Evolutionary conservation across 2,113 vertebrate genomes (phyloP).

Genomic region (Gymnobelideus leadbeateri): DNA sequence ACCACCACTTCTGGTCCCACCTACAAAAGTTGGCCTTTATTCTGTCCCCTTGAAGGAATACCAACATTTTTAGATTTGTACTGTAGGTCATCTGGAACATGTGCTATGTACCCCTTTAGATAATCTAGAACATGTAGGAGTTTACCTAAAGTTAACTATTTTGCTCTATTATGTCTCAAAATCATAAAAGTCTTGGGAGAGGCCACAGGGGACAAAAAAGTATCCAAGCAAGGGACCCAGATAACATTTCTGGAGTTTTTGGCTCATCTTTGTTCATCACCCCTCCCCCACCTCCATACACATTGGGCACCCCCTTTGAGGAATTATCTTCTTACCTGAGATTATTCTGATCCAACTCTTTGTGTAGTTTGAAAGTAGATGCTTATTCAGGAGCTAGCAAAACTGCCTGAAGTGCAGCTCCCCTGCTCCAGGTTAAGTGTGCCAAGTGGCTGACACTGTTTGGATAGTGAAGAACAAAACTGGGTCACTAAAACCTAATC

Average conservation of each 20-base stretch:
- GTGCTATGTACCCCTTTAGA: not conserved
- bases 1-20: not conserved
- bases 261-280: not conserved
- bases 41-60: not conserved
- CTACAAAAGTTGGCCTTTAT: not conserved
- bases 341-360: not conserved
- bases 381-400: constrained; percentile 6
- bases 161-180: not conserved
- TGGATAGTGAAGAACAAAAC: not conserved
- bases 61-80: not conserved
- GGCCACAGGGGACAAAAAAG: not conserved
- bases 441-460: not conserved
- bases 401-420: not conserved
- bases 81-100: not conserved
- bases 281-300: not conserved
- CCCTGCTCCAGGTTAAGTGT: not conserved
- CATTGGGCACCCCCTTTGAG: not conserved
- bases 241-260: not conserved
- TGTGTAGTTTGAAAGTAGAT: constrained; percentile 18
- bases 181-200: not conserved
- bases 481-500: not conserved
- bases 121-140: not conserved
- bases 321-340: not conserved
- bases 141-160: not conserved
- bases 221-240: not conserved